Percentiles rank a stretch among this genome's conserved stretches.
Conservation (phyloP, 2,797 vertebrate genomes). For the Oreochromis grahami region DNA sequence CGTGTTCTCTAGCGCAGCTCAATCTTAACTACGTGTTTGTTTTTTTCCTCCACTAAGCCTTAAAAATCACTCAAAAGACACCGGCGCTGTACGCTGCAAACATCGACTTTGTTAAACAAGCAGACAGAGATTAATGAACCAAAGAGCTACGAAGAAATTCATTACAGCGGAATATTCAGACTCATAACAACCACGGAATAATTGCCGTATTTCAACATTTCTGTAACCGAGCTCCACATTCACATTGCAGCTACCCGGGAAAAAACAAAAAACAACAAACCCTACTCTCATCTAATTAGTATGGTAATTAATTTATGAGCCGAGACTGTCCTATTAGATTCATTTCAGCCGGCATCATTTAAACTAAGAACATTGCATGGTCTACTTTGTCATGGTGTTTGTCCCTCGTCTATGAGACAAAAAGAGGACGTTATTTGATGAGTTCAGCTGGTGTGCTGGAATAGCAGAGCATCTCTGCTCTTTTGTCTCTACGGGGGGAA, state of each 20-base stretch:
- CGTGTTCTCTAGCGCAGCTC: constrained; percentile 11
- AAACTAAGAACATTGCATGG: constrained; percentile 8
- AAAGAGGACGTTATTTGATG: constrained; percentile 18
- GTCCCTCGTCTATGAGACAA: background rate
- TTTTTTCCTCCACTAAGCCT: constrained; percentile 11
- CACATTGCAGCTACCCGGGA: constrained; percentile 26
- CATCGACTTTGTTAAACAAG: constrained; percentile 44
- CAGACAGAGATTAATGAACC: constrained; percentile 63
- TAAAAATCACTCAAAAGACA: constrained; percentile 17
- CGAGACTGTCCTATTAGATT: constrained; percentile 19
- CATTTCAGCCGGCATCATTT: constrained; percentile 3
- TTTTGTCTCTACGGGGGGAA: constrained; percentile 51
- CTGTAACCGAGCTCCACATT: constrained; percentile 28
- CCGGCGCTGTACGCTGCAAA: constrained; percentile 11
- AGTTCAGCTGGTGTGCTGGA: constrained; percentile 18
- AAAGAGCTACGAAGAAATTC: constrained; percentile 43
- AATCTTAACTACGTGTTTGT: constrained; percentile 18
- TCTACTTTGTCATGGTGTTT: constrained; percentile 2
- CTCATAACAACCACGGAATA: constrained; percentile 46
- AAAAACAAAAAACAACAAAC: constrained; percentile 24
- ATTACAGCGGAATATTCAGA: constrained; percentile 48
- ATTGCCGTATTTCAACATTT: constrained; percentile 48
- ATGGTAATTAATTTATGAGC: constrained; percentile 47
- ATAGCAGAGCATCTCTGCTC: constrained; percentile 18
- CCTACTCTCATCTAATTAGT: constrained; percentile 32